Evolutionary conservation across 2,113 vertebrate species (phyloP).

Genomic region (Vidua chalybeata): DNA sequence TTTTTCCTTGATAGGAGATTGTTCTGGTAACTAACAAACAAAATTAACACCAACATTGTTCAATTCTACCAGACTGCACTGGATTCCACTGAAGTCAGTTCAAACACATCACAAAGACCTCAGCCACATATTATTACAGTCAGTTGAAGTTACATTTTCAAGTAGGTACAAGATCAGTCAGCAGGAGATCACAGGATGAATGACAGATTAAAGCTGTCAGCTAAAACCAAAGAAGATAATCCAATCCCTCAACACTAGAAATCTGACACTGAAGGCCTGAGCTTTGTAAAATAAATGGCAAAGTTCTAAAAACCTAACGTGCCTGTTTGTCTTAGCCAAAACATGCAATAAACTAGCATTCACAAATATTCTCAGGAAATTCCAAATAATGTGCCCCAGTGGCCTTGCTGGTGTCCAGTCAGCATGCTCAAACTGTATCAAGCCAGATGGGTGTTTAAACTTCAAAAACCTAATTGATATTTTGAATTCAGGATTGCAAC

Average conservation of each 20-base stretch:
- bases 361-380: not conserved
- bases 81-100: not conserved
- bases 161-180: not conserved
- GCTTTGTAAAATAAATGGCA: not conserved
- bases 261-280: not conserved
- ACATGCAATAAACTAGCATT: not conserved
- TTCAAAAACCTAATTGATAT: not conserved
- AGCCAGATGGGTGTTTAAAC: rapidly evolving
- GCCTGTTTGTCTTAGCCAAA: not conserved
- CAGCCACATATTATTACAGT: not conserved
- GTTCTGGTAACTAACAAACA: not conserved
- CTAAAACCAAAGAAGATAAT: not conserved
- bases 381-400: rapidly evolving
- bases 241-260: not conserved
- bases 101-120: not conserved
- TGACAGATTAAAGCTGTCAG: not conserved
- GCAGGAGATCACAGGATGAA: not conserved
- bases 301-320: not conserved
- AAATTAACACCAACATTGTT: not conserved
- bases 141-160: not conserved
- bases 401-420: not conserved
- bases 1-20: not conserved
- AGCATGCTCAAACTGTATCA: not conserved
- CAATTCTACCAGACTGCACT: not conserved
- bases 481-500: not conserved